A percentile compares a stretch with the other conserved stretches of the same genome.
Evolutionary conservation across 2,888 invertebrate species (phyloP).

Genomic region (Drosophila macrospina): DNA sequence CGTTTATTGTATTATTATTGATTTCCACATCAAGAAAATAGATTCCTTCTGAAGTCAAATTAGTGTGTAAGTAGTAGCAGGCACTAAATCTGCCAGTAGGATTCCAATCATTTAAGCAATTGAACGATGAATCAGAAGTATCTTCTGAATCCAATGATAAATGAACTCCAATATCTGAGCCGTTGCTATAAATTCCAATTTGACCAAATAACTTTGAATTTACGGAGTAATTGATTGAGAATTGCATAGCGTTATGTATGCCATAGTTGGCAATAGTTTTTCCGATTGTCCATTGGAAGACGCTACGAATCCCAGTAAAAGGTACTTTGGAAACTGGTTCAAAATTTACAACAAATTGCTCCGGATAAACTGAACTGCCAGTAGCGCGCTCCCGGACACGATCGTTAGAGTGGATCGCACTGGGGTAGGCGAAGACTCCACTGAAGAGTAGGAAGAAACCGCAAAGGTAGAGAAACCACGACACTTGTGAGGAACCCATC

Average conservation of each 20-base stretch:
- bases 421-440: neutral
- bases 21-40: conserved; percentile 34
- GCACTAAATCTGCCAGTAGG: too few relatives aligned
- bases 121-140: neutral
- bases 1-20: neutral
- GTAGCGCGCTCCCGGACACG: neutral
- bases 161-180: neutral
- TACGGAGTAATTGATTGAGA: neutral
- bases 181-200: conserved; percentile 19
- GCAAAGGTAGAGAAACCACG: conserved; percentile 6
- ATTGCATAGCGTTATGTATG: conserved; percentile 9
- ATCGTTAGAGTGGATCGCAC: neutral
- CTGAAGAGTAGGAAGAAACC: neutral
- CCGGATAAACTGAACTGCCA: too few relatives aligned
- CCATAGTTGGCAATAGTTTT: neutral
- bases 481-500: conserved; percentile 3
- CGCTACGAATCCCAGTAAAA: conserved; percentile 16
- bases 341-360: neutral
- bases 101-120: conserved; percentile 1
- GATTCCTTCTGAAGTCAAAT: conserved; percentile 17
- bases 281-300: conserved; percentile 18
- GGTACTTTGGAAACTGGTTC: too few relatives aligned
- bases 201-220: neutral
- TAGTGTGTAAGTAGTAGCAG: conserved; percentile 11
- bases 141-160: neutral